phyloP scores from a whole-genome alignment of 1,140 invertebrate genomes.

The Danaus plexippus region DNA sequence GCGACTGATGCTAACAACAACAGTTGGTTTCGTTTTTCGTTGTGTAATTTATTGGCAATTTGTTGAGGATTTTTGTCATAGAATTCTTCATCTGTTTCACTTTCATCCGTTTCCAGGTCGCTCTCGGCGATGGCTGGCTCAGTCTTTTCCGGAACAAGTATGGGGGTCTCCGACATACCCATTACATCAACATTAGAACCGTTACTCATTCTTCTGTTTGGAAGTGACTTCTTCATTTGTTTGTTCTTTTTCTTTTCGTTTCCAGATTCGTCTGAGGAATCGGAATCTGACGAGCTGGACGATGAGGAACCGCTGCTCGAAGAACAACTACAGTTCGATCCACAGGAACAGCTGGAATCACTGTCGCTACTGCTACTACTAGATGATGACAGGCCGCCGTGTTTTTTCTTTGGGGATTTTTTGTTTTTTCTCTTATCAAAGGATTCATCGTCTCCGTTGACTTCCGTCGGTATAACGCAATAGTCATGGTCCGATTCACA shows the following conservation, averaged over 20 bases:
- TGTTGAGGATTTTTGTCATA: slow-evolving; percentile 86
- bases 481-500: slow-evolving; percentile 79
- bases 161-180: slow-evolving; percentile 63
- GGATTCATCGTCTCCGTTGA: slow-evolving; percentile 53
- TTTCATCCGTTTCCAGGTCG: slow-evolving; percentile 86
- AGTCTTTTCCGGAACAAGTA: slow-evolving; percentile 57
- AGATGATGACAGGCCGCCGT: slow-evolving; percentile 71
- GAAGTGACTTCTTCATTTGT: slow-evolving; percentile 42
- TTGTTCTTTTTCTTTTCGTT: slow-evolving; percentile 57
- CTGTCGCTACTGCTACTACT: slow-evolving; percentile 82
- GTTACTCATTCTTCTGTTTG: slow-evolving; percentile 62
- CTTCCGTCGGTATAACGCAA: slow-evolving; percentile 68
- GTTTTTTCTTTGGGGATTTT: slow-evolving; percentile 56
- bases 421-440: slow-evolving; percentile 64
- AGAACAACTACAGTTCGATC: slow-evolving; percentile 84
- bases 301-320: slow-evolving; percentile 79
- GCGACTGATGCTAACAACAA: slow-evolving; percentile 73
- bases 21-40: slow-evolving; percentile 81
- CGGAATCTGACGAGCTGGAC: slow-evolving; percentile 77
- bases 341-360: slow-evolving; percentile 84
- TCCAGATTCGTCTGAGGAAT: slow-evolving; percentile 63
- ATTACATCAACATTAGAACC: slow-evolving; percentile 71
- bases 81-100: slow-evolving; percentile 89
- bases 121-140: slow-evolving; percentile 79
- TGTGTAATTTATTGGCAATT: slow-evolving; percentile 78